phyloP scores from a whole-genome alignment of 2,113 vertebrate species.

The Callionymus lyra region DNA sequence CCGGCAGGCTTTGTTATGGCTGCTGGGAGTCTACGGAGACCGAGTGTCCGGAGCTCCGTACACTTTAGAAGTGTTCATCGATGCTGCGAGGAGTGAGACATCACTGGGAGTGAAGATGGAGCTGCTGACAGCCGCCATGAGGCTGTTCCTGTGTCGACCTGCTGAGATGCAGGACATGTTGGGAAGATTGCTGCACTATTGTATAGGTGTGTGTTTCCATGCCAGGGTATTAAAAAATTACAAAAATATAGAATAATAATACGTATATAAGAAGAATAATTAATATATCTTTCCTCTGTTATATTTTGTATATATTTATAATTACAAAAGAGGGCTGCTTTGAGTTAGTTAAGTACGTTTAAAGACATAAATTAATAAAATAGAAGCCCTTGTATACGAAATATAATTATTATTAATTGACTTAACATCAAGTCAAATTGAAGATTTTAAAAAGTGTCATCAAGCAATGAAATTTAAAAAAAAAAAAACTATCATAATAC shows the following conservation, averaged over 20 bases:
- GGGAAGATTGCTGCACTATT: constrained; percentile 80
- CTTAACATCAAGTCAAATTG: too few relatives aligned
- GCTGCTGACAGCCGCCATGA: constrained; percentile 77
- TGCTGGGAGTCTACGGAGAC: constrained; percentile 81
- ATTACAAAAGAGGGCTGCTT: too few relatives aligned
- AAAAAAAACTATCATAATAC: too few relatives aligned
- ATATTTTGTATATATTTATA: too few relatives aligned
- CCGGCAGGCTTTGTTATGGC: constrained; percentile 87
- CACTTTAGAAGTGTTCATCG: constrained; percentile 82
- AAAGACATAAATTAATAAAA: too few relatives aligned
- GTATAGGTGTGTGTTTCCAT: constrained; percentile 69
- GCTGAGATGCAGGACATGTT: constrained; percentile 90
- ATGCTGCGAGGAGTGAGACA: constrained; percentile 72
- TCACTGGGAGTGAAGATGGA: constrained; percentile 82
- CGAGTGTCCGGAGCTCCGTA: constrained; percentile 79
- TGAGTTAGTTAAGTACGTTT: too few relatives aligned
- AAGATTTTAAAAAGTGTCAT: too few relatives aligned
- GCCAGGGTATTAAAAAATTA: constrained; percentile 30
- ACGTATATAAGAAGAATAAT: background rate
- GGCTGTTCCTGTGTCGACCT: constrained; percentile 80
- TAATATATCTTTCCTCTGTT: constrained; percentile 11
- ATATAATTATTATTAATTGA: too few relatives aligned
- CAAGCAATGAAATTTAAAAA: too few relatives aligned
- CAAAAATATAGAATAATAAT: background rate
- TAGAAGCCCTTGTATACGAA: too few relatives aligned